Evolutionary conservation across 2,113 vertebrate species (phyloP), one percentile per base, ranked within the genome.

Genomic region (Sinosuthora webbiana): DNA sequence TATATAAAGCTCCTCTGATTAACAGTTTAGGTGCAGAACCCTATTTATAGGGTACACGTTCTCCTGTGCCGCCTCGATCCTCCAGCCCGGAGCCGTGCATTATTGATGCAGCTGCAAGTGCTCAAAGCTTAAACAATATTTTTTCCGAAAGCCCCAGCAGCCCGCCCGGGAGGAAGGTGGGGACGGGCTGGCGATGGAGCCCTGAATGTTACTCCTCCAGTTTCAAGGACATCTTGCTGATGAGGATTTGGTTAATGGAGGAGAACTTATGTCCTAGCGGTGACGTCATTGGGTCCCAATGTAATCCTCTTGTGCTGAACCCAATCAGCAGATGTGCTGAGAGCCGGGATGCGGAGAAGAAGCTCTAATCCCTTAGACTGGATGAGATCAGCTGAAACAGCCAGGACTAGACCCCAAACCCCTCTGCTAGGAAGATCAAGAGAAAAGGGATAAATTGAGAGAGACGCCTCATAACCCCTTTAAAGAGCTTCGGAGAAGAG

Each of bases 141-240:
- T 95, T 93, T 93, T 86, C 95, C 89, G 2, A 93, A 92, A 93
- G 83, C 89, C 96, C 96, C 85, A 83, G 83, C 93, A 90, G 90
- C 94, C 89, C 31, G 53, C 80, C 90, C 33, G 84, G 82, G 93
- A 96, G 94, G 91, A 95, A 89, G 77, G 94, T 56, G 74, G 88
- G 94, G 89, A 39, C 55, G 41, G 94, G 95, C 83, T 92, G 93
- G 89, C 45, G 57, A 75, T 75, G 94, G 95, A 95, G 95, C 98
- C 97, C 97, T 98, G 98, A 98, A 98, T 98, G 98, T 98, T 98
- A 98, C 97, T 97, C 98, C 98, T 97, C 95, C 97, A 98, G 98
- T 99, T 99, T 99, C 99, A 99, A 99, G 99, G 99, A 99, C 99
- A 98, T 99, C 98, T 98, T 98, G 98, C 98, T 99, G 99, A 99